A percentile compares a stretch with the other conserved stretches of the same genome.
These are phyloP conservation scores for Struthio camelus DNA, from an alignment of 2,113 vertebrate genomes.

Conservation along the genomic window DNA sequence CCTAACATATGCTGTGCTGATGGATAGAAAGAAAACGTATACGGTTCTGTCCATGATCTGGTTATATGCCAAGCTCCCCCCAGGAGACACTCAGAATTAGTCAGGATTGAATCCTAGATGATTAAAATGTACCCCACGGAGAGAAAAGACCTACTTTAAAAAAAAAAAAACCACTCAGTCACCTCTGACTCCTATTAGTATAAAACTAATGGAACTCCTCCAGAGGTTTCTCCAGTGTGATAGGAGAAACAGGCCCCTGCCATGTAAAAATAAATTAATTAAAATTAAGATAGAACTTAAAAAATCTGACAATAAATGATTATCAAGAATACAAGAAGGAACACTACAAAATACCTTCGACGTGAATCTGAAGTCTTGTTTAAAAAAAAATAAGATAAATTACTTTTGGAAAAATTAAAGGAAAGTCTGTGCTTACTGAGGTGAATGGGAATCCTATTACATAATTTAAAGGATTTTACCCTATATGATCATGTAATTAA, in stretches of 20 bases:
- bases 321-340: background rate
- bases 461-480: background rate
- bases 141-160: background rate
- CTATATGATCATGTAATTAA: background rate
- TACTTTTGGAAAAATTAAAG: background rate
- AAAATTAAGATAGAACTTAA: background rate
- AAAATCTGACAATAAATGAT: background rate
- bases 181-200: background rate
- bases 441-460: background rate
- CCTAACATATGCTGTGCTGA: background rate
- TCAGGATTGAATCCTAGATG: slow-evolving; percentile 6
- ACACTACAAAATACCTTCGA: background rate
- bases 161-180: background rate
- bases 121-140: background rate
- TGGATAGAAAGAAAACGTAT: background rate
- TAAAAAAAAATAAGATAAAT: background rate
- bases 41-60: slow-evolving; percentile 2
- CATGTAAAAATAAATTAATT: background rate
- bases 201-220: background rate
- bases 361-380: background rate
- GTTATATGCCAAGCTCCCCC: slow-evolving; percentile 8
- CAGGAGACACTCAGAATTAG: slow-evolving; percentile 17
- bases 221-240: background rate
- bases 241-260: background rate
- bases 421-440: background rate